Evolutionary conservation across 2,797 vertebrate species (phyloP).

Genomic region (Takifugu rubripes): DNA sequence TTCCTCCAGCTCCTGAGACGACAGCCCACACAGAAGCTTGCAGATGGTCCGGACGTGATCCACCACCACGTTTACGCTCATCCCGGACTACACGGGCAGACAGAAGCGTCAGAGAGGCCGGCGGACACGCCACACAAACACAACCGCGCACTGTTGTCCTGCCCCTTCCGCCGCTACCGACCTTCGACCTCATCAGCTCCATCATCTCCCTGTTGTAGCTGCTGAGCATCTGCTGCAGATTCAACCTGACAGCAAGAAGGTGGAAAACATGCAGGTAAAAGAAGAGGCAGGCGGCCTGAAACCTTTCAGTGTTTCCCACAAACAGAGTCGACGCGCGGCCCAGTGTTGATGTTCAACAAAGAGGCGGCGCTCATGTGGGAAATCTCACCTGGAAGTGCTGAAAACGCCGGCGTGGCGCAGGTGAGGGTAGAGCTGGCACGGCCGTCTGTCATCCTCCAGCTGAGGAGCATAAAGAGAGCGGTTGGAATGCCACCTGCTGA

Average conservation of each 20-base stretch:
- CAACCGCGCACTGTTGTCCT: neutral
- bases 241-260: slow-evolving; percentile 43
- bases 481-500: slow-evolving; percentile 11
- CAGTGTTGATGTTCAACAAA: neutral
- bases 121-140: too few species aligned
- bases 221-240: slow-evolving; percentile 51
- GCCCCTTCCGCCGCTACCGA: slow-evolving; percentile 31
- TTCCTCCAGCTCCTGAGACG: slow-evolving; percentile 64
- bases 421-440: slow-evolving; percentile 42
- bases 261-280: neutral
- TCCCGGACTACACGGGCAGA: slow-evolving; percentile 42
- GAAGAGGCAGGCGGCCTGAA: neutral
- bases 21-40: slow-evolving; percentile 65
- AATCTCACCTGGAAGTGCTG: slow-evolving; percentile 61
- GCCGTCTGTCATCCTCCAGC: slow-evolving; percentile 50
- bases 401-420: slow-evolving; percentile 46
- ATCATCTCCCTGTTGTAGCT: slow-evolving; percentile 56
- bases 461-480: slow-evolving; percentile 22
- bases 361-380: neutral
- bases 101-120: neutral
- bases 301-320: slow-evolving; percentile 32
- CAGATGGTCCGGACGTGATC: slow-evolving; percentile 54
- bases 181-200: slow-evolving; percentile 51
- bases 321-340: slow-evolving; percentile 17
- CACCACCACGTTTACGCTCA: slow-evolving; percentile 38